Evolutionary conservation across 2,797 vertebrate species (phyloP), one percentile per base, ranked within the genome.

Genomic region (Capromys pilorides): DNA sequence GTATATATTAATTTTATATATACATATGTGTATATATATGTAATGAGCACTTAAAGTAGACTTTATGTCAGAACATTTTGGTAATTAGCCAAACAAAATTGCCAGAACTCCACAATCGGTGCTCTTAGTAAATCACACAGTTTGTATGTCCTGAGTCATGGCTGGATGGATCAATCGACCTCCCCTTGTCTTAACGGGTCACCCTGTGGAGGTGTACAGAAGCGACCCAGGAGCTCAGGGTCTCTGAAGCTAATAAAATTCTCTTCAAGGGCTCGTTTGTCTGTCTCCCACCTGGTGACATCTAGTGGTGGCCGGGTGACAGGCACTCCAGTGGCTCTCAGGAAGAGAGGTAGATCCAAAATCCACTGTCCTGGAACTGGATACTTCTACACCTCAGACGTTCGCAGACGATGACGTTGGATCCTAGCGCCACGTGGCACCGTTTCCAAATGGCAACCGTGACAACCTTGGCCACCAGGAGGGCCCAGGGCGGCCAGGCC

Each of bases 221-320:
- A 49, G 11, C 54, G 14, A 93, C 16, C n/a, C 6, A 22, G 81
- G 79, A 57, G 36, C 64, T 51, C n/a, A 62, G 16, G n/a, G 33
- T 88, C 86, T 94, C 90, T 69, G 24, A 31, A 62, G 64, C 93
- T 88, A 88, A 39, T 87, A 87, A 78, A 96, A 96, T 66, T 33
- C 71, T 87, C 45, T 86, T 61, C 67, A 80, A 31, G 4, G 75
- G 95, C 80, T 49, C 7, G 0, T 86, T 95, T 75, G 57, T 95
- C 57, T 91, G 61, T 96, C 95, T 93, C 81, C 57, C 86, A 64
- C 91, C 96, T 94, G 78, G 86, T 94, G 93, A 81, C 94, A 59
- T 81, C 80, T 95, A 77, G 75, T 94, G 78, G 57, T 86, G 41
- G 41, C 75, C 95, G n/a, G 12, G 0, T 91, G 91, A 89, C 81